Percentiles rank a stretch among this genome's conserved stretches.
phyloP scores from a whole-genome alignment of 2,888 invertebrate genomes.

The Lamellibrachia columna region DNA sequence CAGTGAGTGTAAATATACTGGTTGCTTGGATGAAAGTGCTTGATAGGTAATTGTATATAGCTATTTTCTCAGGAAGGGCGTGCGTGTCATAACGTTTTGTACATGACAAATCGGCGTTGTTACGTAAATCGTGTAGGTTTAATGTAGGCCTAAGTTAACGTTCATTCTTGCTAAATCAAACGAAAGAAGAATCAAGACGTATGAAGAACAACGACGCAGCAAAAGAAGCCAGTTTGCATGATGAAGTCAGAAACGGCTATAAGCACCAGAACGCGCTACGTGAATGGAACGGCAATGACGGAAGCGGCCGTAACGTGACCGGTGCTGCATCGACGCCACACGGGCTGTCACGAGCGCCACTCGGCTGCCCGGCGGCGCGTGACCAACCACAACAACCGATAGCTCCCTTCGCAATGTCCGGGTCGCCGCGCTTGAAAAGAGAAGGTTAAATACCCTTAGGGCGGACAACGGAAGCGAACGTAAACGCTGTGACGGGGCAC shows the following conservation, averaged over 20 bases:
- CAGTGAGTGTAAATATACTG: too few relatives aligned
- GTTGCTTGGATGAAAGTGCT: too few relatives aligned
- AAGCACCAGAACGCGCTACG: neutral
- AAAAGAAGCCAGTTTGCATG: neutral
- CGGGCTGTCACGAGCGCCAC: neutral
- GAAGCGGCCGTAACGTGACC: neutral
- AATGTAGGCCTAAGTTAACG: too few relatives aligned
- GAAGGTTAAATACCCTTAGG: slow-evolving; percentile 3
- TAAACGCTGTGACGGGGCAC: neutral
- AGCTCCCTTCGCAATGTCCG: neutral
- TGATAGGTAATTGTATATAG: too few relatives aligned
- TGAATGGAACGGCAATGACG: neutral
- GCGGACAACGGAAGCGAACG: slow-evolving; percentile 16
- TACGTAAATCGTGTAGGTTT: too few relatives aligned
- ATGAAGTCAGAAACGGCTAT: neutral
- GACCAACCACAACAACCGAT: neutral
- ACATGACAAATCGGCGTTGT: too few relatives aligned
- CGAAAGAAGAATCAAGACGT: neutral
- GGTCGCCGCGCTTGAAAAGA: neutral
- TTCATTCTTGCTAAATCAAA: too few relatives aligned
- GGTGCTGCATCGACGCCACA: neutral
- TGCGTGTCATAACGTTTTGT: too few relatives aligned
- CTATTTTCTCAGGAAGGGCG: too few relatives aligned
- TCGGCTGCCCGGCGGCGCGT: neutral
- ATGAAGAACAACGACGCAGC: neutral